Base-by-base conservation (phyloP, 2,113 vertebrate genomes). In the Lamprotornis superbus region DNA sequence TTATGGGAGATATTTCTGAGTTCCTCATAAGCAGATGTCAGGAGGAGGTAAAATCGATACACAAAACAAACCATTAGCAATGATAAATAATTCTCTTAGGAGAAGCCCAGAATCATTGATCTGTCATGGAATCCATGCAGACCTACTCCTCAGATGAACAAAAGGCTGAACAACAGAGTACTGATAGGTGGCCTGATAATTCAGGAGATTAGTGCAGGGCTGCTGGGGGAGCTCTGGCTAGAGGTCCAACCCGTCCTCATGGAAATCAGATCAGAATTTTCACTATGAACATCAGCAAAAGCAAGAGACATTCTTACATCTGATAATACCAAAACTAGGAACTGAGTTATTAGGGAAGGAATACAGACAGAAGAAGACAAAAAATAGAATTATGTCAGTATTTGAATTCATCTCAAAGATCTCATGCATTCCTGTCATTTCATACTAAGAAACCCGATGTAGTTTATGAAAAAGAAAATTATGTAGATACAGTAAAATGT, bases 51-150 rank as follows among this genome's bases (percentile, higher is more conserved):
- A 61, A 53, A 63, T 91, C 24, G 0, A 93, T 96, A 80, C 25
- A 50, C 44, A 83, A 94, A 96, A 24, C 86, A 96, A 89, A 75
- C n/a, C 84, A 83, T 91, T 84, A 91, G 67, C 42, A 64, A 68
- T 71, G 78, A 87, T 67, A 74, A 94, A 73, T 80, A 71, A 80
- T 93, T 94, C 42, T 80, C 83, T 92, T 71, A 75, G 57, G 78
- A 89, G 35, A 92, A 87, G 42, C 60, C 46, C 68, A 20, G 67
- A 93, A 40, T 61, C 67, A 95, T 94, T 85, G 90, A 95, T 95
- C 59, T 80, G 60, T 71, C 75, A 70, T 87, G 70, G 69, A 91
- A 95, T 95, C 78, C 80, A 87, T 68, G 55, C 70, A 85, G 85
- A 69, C 53, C 78, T 87, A 23, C 56, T 59, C 61, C 60, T 95